Base-by-base conservation (phyloP, 2,113 vertebrate species). In the Podocnemis expansa region DNA sequence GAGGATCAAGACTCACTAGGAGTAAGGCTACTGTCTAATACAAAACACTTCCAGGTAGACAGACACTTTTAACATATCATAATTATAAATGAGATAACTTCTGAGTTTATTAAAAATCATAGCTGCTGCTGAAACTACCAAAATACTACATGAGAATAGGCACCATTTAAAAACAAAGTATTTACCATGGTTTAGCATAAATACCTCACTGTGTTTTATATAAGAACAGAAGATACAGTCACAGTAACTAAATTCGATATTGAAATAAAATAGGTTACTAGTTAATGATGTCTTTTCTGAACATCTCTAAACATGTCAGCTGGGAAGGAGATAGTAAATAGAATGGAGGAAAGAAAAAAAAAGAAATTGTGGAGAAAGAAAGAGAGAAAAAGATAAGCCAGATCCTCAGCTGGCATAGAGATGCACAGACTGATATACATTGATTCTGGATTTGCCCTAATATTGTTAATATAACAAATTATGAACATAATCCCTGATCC, bases 1-100 rank as follows among this genome's bases (percentile, higher is more conserved):
- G 91, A 85, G 81, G 89, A 94, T 80, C 88, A 89, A 96, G 60
- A 86, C 88, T 96, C 94, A 16, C 27, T 29, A 21, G 93, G 89
- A 97, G 95, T 34, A 85, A 92, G 76, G 86, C 16, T 14, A 0
- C 58, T 91, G 78, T 60, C 83, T 88, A 92, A 89, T 43, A 49
- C n/a, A 89, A 91, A 47, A 88, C 24, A 85, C 2, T 84, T 83
- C 63, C 45, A 41, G 51, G 41, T 31, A 25, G 51, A 81, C 29
- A 93, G 12, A 25, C 58, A 67, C 14, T 90, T 38, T 24, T 86
- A 58, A 78, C 5, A 21, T n/a, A 96, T 83, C 80, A 87, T 79
- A 52, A 85, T 49, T 25, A 21, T 8, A 93, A 43, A 14, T 78
- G 10, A 54, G 0, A 3, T 54, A 19, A 43, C 86, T 89, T 90